Percentiles rank a stretch among this genome's conserved stretches.
These are phyloP conservation scores for Kryphioiulus occultus DNA, from an alignment of 2,888 invertebrate species.

Conservation along the genomic window DNA sequence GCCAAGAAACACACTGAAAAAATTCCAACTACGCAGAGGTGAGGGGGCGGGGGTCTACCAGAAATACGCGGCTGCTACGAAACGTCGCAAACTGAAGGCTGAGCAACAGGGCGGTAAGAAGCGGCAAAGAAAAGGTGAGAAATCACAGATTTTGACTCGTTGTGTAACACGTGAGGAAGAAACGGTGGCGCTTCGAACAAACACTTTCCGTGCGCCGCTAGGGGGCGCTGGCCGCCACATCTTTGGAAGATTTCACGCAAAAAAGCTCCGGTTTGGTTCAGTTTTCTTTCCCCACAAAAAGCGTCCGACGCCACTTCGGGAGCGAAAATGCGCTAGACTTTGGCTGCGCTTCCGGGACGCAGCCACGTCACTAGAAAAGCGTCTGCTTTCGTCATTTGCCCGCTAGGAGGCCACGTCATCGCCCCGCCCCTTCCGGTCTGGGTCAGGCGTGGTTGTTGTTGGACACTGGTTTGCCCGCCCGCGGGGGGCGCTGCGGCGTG, in stretches of 20 bases:
- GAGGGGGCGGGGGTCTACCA: neutral
- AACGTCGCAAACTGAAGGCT: neutral
- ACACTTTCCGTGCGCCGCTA: neutral
- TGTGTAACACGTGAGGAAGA: neutral
- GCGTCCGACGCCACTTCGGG: neutral
- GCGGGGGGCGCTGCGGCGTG: conserved; percentile 40
- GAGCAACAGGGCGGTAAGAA: neutral
- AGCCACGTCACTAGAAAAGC: neutral
- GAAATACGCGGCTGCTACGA: neutral
- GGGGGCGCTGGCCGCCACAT: neutral
- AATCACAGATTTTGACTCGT: neutral
- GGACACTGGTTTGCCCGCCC: neutral
- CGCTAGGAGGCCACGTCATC: neutral
- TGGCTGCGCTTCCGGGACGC: no score
- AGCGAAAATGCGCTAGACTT: no score
- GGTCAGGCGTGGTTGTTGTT: conserved; percentile 48
- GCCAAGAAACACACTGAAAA: neutral
- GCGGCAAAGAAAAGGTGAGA: neutral
- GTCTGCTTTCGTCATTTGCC: neutral
- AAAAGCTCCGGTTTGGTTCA: neutral
- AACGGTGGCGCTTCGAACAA: neutral
- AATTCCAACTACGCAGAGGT: neutral
- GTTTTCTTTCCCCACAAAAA: neutral
- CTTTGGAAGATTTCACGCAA: neutral
- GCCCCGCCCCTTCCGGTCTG: neutral